Evolutionary conservation across 2,113 vertebrate genomes (phyloP).

Genomic region (Macroglossus sobrinus): DNA sequence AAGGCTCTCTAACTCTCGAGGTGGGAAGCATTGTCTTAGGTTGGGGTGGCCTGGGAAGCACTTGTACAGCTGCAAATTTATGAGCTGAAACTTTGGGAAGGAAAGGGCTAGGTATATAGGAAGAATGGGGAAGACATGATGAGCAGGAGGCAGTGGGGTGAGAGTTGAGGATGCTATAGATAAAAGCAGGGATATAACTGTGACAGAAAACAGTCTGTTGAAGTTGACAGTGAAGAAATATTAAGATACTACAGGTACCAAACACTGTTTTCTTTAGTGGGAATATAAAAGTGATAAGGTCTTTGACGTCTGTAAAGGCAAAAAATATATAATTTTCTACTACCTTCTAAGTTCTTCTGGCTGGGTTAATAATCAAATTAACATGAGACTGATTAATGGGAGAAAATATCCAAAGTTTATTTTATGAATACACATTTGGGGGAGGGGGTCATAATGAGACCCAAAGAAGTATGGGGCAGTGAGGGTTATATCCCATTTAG

Average conservation of each 20-base stretch:
- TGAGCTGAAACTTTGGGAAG: not conserved
- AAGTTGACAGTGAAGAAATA: not conserved
- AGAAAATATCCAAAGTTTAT: not conserved
- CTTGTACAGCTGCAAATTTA: not conserved
- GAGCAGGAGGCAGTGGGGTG: not conserved
- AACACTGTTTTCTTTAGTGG: not conserved
- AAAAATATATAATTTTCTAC: not conserved
- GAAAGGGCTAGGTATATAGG: not conserved
- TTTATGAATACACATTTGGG: not conserved
- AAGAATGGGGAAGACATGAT: not conserved
- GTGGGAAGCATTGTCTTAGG: not conserved
- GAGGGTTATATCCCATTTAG: not conserved
- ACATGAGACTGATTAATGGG: not conserved
- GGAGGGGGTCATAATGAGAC: not conserved
- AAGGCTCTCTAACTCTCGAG: not conserved
- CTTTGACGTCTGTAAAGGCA: not conserved
- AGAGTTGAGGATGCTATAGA: not conserved
- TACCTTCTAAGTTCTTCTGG: not conserved
- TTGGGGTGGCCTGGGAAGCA: not conserved
- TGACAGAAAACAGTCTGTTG: not conserved
- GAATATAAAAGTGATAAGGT: not conserved
- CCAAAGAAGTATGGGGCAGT: not conserved
- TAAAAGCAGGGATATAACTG: not conserved
- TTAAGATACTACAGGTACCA: not conserved
- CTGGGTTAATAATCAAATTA: not conserved